These are phyloP conservation scores for Naso thynnoides DNA, from an alignment of 2,797 vertebrate genomes.

Conservation along the genomic window DNA sequence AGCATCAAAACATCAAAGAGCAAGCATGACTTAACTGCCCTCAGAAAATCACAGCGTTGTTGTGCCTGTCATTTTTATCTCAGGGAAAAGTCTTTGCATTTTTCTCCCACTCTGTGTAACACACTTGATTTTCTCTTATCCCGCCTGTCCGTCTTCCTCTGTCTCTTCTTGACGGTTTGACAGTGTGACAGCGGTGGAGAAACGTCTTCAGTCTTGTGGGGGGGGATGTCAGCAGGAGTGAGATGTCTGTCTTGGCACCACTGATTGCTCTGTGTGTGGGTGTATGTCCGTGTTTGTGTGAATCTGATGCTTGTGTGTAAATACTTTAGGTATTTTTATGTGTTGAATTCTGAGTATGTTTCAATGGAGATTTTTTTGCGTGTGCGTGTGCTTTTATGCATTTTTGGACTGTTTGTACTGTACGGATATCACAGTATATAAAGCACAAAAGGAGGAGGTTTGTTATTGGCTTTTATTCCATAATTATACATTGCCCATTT, in stretches of 20 bases:
- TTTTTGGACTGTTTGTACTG: constrained; percentile 32
- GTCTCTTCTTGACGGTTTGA: constrained; percentile 78
- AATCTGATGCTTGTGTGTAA: constrained; percentile 37
- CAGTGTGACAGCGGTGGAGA: constrained; percentile 74
- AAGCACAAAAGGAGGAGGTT: constrained; percentile 17
- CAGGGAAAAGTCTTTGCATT: constrained; percentile 65
- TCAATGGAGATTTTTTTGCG: background rate
- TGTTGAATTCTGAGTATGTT: constrained; percentile 30
- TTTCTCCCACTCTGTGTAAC: constrained; percentile 58
- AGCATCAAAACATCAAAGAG: constrained; percentile 66
- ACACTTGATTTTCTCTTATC: constrained; percentile 68
- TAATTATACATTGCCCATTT: constrained; percentile 1
- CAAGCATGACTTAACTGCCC: constrained; percentile 59
- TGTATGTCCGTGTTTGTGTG: constrained; percentile 57
- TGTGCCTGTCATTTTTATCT: constrained; percentile 71
- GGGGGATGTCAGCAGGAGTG: constrained; percentile 72
- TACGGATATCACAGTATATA: constrained; percentile 13
- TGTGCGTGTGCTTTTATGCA: constrained; percentile 8
- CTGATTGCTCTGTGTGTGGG: constrained; percentile 69
- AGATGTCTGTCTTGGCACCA: constrained; percentile 72
- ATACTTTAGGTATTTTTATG: constrained; percentile 17
- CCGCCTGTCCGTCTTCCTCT: constrained; percentile 72
- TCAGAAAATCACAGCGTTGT: constrained; percentile 65
- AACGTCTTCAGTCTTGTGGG: constrained; percentile 74
- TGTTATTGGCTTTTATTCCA: constrained; percentile 23